Percentiles rank a stretch among this genome's conserved stretches.
phyloP scores from a whole-genome alignment of 1,140 invertebrate genomes.

The Caenorhabditis remanei region DNA sequence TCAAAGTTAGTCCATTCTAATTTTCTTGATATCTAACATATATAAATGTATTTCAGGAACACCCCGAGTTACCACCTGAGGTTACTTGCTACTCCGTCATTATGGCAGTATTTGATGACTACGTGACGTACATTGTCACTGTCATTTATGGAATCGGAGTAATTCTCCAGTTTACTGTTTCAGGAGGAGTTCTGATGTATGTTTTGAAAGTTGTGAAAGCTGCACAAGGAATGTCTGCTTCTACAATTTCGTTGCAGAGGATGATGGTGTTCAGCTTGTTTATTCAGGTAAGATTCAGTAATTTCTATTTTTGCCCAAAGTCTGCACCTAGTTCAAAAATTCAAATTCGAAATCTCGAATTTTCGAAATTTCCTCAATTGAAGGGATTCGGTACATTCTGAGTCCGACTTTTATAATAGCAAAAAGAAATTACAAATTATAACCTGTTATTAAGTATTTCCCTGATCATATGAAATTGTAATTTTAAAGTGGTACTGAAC shows the following conservation, averaged over 20 bases:
- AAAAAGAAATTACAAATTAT: no score
- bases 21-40: neutral
- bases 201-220: neutral
- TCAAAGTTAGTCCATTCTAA: neutral
- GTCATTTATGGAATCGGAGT: neutral
- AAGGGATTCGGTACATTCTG: no score
- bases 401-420: no score
- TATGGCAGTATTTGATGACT: neutral
- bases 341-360: no score
- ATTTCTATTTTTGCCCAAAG: no score
- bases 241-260: neutral
- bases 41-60: neutral
- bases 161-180: neutral
- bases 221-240: neutral
- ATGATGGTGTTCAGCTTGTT: conserved; percentile 10
- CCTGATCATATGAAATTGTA: no score
- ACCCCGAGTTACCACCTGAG: neutral
- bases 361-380: no score
- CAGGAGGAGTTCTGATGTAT: neutral
- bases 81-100: neutral
- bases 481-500: no score
- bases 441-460: no score
- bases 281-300: neutral
- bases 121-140: neutral
- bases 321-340: no score